These are phyloP conservation scores for Trichomycterus rosablanca DNA, from an alignment of 2,113 vertebrate genomes.

Conservation along the genomic window DNA sequence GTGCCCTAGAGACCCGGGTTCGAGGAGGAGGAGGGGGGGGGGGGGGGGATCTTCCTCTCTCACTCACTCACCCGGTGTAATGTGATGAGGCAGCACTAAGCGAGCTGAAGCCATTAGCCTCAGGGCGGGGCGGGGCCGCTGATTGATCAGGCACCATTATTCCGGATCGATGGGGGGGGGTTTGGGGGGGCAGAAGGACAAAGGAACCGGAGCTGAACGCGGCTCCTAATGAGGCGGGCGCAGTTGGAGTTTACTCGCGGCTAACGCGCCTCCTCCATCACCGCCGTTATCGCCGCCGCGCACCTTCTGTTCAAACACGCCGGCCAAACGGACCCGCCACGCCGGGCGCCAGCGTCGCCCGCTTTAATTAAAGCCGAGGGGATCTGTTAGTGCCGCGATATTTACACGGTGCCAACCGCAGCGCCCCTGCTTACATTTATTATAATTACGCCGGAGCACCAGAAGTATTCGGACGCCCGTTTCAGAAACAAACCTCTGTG, in stretches of 20 bases:
- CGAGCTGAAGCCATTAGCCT: slow-evolving; percentile 16
- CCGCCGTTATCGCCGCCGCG: not conserved
- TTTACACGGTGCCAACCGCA: no score
- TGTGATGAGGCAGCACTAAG: slow-evolving; percentile 34
- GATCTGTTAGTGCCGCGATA: no score
- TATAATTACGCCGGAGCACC: no score
- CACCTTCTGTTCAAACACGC: not conserved
- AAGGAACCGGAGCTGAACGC: slow-evolving; percentile 14
- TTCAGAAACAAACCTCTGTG: no score
- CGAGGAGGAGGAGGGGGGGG: not conserved
- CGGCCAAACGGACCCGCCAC: slow-evolving; percentile 2
- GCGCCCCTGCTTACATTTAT: no score
- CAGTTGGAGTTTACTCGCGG: slow-evolving; percentile 30
- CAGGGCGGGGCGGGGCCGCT: slow-evolving; percentile 10
- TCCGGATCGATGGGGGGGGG: slow-evolving; percentile 27
- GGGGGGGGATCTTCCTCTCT: not conserved
- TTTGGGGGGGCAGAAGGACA: slow-evolving; percentile 31
- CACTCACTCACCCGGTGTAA: slow-evolving; percentile 30
- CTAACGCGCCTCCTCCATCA: not conserved
- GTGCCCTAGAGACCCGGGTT: no score
- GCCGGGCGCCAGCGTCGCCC: no score
- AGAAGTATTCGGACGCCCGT: no score
- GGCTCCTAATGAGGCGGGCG: slow-evolving; percentile 1
- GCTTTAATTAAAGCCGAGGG: no score
- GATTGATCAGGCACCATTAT: slow-evolving; percentile 40